phyloP scores from a whole-genome alignment of 2,888 invertebrate genomes.

The Leistus spinibarbis region DNA sequence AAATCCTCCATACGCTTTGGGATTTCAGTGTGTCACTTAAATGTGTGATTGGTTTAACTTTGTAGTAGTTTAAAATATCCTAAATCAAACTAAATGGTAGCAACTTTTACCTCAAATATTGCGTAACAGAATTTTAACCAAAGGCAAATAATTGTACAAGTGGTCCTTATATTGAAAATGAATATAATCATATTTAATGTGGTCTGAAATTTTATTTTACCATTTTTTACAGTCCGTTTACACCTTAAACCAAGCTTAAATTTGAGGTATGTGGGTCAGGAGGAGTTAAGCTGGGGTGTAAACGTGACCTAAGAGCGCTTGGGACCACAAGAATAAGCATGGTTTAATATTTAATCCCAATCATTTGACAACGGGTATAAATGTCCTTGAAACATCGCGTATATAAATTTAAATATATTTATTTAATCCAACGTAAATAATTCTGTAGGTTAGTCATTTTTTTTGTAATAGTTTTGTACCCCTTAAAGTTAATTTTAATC shows the following conservation, averaged over 20 bases:
- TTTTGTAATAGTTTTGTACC: background rate
- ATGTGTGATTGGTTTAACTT: background rate
- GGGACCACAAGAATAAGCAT: constrained; percentile 9
- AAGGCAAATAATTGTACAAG: background rate
- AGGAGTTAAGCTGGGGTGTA: background rate
- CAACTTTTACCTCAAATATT: constrained; percentile 25
- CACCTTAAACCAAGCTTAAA: background rate
- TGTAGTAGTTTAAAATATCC: background rate
- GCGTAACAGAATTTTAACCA: background rate
- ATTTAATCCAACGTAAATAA: background rate
- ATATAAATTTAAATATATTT: background rate
- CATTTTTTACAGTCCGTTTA: background rate
- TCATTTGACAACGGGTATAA: background rate
- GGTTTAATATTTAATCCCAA: background rate
- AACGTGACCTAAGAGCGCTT: background rate
- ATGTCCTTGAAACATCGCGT: background rate
- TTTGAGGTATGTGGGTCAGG: background rate
- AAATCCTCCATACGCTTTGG: background rate
- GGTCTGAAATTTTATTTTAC: background rate
- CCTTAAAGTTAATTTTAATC: background rate
- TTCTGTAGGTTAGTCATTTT: background rate
- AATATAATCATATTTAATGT: background rate
- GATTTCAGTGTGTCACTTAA: background rate
- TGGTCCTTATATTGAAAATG: constrained; percentile 4
- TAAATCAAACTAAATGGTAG: constrained; percentile 7